Conservation (phyloP, 1,140 invertebrate genomes). For the Monomorium pharaonis region DNA sequence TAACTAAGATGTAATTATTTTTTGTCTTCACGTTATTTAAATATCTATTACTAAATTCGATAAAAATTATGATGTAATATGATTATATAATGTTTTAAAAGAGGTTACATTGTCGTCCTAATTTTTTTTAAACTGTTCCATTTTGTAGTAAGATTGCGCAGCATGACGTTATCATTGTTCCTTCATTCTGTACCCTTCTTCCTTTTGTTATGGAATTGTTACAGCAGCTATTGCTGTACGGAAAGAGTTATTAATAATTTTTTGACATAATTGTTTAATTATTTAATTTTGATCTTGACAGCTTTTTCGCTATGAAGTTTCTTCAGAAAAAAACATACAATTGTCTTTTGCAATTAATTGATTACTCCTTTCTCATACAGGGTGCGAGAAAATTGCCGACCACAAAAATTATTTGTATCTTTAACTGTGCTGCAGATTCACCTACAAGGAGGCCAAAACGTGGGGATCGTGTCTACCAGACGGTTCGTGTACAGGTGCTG, state of each 20-base stretch:
- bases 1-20: not conserved
- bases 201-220: not conserved
- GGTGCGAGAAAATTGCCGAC: not conserved
- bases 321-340: not conserved
- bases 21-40: not conserved
- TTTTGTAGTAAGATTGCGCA: constrained; percentile 13
- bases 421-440: constrained; percentile 64
- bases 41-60: not conserved
- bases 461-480: constrained; percentile 77
- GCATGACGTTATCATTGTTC: constrained; percentile 24
- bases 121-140: not conserved
- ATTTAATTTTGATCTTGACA: not conserved
- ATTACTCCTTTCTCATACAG: not conserved
- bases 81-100: not conserved
- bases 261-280: constrained; percentile 6
- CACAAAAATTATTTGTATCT: not conserved
- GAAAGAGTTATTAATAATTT: constrained; percentile 10
- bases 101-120: not conserved
- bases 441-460: constrained; percentile 67
- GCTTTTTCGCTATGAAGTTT: constrained; percentile 18
- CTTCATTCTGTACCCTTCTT: not conserved
- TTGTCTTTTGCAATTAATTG: not conserved
- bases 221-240: not conserved
- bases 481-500: constrained; percentile 78
- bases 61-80: not conserved